A percentile compares a stretch with the other conserved stretches of the same genome.
These are phyloP conservation scores for Philereme transversata DNA, from an alignment of 2,888 invertebrate genomes.

Conservation along the genomic window DNA sequence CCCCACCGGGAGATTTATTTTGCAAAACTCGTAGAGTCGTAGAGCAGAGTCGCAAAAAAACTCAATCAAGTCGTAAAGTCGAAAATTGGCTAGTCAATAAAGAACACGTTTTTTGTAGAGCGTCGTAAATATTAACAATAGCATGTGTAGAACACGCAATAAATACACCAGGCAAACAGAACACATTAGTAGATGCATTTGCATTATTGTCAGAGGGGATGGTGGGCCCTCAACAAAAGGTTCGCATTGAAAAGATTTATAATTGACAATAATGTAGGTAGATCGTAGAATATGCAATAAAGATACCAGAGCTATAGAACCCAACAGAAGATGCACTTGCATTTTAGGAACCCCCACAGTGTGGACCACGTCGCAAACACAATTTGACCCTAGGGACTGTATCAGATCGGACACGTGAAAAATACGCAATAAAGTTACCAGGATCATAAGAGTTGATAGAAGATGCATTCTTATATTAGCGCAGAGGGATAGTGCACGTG, in stretches of 20 bases:
- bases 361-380: background rate
- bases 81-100: too few relatives aligned
- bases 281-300: constrained; percentile 33
- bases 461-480: too few relatives aligned
- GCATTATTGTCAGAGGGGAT: constrained; percentile 48
- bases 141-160: constrained; percentile 54
- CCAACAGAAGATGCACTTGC: constrained; percentile 14
- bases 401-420: too few relatives aligned
- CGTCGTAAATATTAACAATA: background rate
- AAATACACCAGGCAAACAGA: constrained; percentile 63
- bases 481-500: too few relatives aligned
- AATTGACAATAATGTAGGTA: background rate
- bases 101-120: background rate
- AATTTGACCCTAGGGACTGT: too few relatives aligned
- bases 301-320: constrained; percentile 27
- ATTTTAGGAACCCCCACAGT: constrained; percentile 5
- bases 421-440: too few relatives aligned
- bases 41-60: too few relatives aligned
- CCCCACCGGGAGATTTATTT: too few relatives aligned
- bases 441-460: too few relatives aligned
- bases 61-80: too few relatives aligned
- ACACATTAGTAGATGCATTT: constrained; percentile 50
- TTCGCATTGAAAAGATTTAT: background rate
- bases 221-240: constrained; percentile 8
- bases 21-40: too few relatives aligned